phyloP scores from a whole-genome alignment of 1,140 invertebrate genomes.

The Pogonus chalceus region DNA sequence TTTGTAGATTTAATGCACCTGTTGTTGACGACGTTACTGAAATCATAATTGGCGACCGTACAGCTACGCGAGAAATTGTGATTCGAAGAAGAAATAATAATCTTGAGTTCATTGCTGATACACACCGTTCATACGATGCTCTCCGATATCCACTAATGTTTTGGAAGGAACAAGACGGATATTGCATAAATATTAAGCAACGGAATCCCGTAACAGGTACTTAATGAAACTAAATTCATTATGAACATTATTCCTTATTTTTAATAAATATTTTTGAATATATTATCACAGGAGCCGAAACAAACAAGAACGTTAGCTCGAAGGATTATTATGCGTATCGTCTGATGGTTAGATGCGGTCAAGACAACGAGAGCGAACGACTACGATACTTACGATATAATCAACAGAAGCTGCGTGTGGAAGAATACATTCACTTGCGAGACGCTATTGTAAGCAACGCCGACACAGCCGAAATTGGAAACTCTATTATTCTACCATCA shows the following conservation, averaged over 20 bases:
- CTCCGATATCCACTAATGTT: neutral
- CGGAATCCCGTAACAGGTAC: slow-evolving; percentile 1
- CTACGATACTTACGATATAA: slow-evolving; percentile 28
- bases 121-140: too few species aligned
- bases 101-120: too few species aligned
- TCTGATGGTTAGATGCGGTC: slow-evolving; percentile 11
- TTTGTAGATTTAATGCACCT: too few species aligned
- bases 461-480: slow-evolving; percentile 15
- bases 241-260: slow-evolving; percentile 12
- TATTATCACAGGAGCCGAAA: slow-evolving; percentile 13
- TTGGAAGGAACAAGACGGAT: too few species aligned
- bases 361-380: slow-evolving; percentile 25
- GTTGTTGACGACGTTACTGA: slow-evolving; percentile 23
- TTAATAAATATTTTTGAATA: slow-evolving; percentile 13
- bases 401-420: slow-evolving; percentile 30
- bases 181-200: too few species aligned
- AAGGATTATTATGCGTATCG: slow-evolving; percentile 11
- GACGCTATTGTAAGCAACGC: slow-evolving; percentile 21
- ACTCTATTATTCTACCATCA: slow-evolving; percentile 29
- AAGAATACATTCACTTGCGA: slow-evolving; percentile 30
- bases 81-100: too few species aligned
- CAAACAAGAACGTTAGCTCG: slow-evolving; percentile 12
- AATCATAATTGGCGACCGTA: slow-evolving; percentile 25
- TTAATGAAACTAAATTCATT: slow-evolving; percentile 15
- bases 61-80: too few species aligned